Evolutionary conservation across 2,113 vertebrate species (phyloP), one percentile per base, ranked within the genome.

Genomic region (Periophthalmodon schlosseri): DNA sequence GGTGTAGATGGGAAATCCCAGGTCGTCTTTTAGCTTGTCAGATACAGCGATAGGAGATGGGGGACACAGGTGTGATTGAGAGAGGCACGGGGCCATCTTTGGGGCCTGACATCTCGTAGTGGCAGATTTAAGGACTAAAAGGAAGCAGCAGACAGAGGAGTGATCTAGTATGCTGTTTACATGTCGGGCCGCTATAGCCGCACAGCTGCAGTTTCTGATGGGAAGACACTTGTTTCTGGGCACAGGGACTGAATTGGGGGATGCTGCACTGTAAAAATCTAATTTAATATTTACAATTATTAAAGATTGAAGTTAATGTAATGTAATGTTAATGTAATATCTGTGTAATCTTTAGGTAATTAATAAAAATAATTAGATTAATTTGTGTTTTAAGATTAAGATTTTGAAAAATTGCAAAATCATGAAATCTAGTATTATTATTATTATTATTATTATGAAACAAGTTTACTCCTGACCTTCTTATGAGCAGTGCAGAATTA

Each of bases 41-140:
- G 63, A 76, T 5, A 78, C 76, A 70, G 54, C 23, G 81, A 74
- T 86, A 79, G 89, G 84, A 76, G 85, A 87, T 79, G 81, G 87
- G 85, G 84, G 85, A 84, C 83, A 87, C 79, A 91, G 90, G 89
- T 88, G 90, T 89, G 90, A 91, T 87, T 85, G 74, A 87, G 81
- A 83, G 86, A 89, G 86, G 85, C 89, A 88, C 61, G 76, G 64
- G 75, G 86, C 78, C 85, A 79, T 87, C 88, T 81, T 81, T 87
- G 76, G 14, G 85, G 76, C 14, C 58, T 77, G 81, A 89, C 89
- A 86, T 81, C 76, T 74, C 76, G 84, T 86, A 89, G 56, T 82
- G 81, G 63, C 64, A 80, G 80, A 89, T 85, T 88, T 87, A 91
- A 78, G 76, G 80, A 73, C 50, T 34, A 74, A 72, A 73, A 70